These are phyloP conservation scores for Caenorhabditis imperialis DNA, from an alignment of 2,888 invertebrate species.

Conservation along the genomic window DNA sequence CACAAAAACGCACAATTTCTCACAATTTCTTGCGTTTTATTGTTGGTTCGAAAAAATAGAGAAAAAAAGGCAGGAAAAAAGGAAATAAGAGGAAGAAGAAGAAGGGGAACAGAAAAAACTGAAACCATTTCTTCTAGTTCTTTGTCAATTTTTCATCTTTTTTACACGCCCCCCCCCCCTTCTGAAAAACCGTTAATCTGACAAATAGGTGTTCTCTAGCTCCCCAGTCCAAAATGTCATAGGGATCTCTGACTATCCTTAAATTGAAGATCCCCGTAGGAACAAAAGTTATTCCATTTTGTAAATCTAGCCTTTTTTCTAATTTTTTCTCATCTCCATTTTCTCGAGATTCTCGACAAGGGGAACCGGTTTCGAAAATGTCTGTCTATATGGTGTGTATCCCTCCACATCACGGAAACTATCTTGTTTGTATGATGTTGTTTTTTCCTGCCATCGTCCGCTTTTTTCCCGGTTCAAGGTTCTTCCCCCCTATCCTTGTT, in stretches of 20 bases:
- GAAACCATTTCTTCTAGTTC: background rate
- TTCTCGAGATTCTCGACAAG: constrained; percentile 11
- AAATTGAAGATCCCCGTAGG: too few species aligned
- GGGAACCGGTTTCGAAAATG: constrained; percentile 39
- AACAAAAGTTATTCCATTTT: constrained; percentile 5
- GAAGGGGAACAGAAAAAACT: constrained; percentile 5
- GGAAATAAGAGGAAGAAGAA: constrained; percentile 12
- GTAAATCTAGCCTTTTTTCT: background rate
- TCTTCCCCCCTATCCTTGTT: constrained; percentile 19
- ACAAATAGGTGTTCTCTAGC: too few species aligned
- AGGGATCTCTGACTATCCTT: too few species aligned
- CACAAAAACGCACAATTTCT: constrained; percentile 1
- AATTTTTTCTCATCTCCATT: constrained; percentile 9
- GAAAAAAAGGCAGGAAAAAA: too few species aligned
- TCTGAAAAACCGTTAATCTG: too few species aligned
- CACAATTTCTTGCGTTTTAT: constrained; percentile 38
- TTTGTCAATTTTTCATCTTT: background rate
- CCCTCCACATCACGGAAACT: constrained; percentile 28
- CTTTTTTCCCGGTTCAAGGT: constrained; percentile 34
- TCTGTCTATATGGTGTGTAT: constrained; percentile 30
- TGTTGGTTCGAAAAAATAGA: constrained; percentile 19
- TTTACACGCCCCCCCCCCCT: background rate
- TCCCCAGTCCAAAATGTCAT: too few species aligned
- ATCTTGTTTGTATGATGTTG: constrained; percentile 41
- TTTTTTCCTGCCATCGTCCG: constrained; percentile 6